Evolutionary conservation across 2,888 invertebrate species (phyloP).

Genomic region (Sabatieria punctata): DNA sequence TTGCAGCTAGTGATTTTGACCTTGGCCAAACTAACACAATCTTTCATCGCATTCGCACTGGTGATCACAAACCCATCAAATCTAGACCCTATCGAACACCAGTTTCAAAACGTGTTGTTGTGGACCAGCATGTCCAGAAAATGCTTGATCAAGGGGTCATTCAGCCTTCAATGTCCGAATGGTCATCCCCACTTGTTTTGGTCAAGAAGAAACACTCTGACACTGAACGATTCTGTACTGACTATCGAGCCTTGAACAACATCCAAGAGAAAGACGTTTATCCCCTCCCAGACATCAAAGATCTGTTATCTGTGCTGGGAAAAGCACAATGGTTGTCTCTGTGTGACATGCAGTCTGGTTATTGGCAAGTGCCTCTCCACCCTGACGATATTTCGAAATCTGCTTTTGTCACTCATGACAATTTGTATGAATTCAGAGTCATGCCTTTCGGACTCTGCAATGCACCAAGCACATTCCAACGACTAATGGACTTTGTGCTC

Average conservation of each 20-base stretch:
- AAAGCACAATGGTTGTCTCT: constrained; percentile 8
- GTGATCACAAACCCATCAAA: not conserved
- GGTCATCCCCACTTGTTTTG: constrained; percentile 26
- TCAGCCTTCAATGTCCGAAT: constrained; percentile 21
- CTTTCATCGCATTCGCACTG: not conserved
- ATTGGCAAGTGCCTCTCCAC: constrained; percentile 12
- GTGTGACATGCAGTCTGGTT: constrained; percentile 12
- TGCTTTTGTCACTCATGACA: constrained; percentile 14
- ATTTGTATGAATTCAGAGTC: constrained; percentile 16
- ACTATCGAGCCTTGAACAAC: constrained; percentile 14
- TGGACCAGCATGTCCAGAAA: not conserved
- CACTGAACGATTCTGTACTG: constrained; percentile 14
- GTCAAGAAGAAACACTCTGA: constrained; percentile 26
- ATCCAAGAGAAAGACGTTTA: constrained; percentile 10
- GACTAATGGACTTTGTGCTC: constrained; percentile 19
- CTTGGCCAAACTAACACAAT: not conserved
- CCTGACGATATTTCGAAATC: constrained; percentile 13
- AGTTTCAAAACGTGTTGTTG: not conserved
- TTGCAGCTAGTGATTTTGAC: not conserved
- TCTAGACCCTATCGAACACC: not conserved
- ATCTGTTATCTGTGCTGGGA: constrained; percentile 7
- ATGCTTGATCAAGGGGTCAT: constrained; percentile 6
- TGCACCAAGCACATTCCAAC: constrained; percentile 16
- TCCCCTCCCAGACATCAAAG: constrained; percentile 10
- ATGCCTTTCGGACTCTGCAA: constrained; percentile 20